Percentiles rank a stretch among this genome's conserved stretches.
These are phyloP conservation scores for Alsophila aescularia DNA, from an alignment of 2,888 invertebrate genomes.

Conservation along the genomic window DNA sequence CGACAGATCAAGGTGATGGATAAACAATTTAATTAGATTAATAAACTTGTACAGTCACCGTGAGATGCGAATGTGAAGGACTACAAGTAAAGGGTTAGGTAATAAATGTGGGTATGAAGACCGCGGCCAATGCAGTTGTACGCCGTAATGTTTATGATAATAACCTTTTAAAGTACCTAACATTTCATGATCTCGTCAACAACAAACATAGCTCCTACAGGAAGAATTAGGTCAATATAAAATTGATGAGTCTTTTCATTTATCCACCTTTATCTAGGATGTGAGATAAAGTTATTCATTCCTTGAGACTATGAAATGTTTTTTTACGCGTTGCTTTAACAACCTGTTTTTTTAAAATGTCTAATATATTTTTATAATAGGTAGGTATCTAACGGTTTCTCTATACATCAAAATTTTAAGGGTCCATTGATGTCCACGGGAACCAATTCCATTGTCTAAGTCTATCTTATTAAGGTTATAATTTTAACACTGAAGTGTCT, in stretches of 20 bases:
- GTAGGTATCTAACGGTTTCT: no score
- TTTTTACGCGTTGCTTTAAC: no score
- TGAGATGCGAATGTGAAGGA: conserved; percentile 58
- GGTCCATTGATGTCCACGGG: no score
- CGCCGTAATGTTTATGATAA: conserved; percentile 3
- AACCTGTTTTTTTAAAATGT: no score
- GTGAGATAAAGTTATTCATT: not conserved
- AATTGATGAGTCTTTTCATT: not conserved
- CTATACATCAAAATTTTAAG: no score
- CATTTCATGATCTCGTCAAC: not conserved
- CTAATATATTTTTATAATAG: no score
- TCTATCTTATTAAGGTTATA: no score
- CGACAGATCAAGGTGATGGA: conserved; percentile 26
- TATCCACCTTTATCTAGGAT: not conserved
- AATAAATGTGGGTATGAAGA: conserved; percentile 9
- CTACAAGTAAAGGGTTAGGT: conserved; percentile 58
- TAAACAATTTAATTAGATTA: conserved; percentile 52
- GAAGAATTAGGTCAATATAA: not conserved
- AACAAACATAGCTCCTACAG: not conserved
- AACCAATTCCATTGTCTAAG: no score
- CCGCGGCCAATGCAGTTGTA: conserved; percentile 8
- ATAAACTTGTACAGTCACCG: conserved; percentile 44
- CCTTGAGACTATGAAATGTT: no score
- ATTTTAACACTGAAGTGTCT: no score
- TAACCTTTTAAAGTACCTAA: not conserved